phyloP scores from a whole-genome alignment of 2,888 invertebrate species.

The Oligia fasciuncula region DNA sequence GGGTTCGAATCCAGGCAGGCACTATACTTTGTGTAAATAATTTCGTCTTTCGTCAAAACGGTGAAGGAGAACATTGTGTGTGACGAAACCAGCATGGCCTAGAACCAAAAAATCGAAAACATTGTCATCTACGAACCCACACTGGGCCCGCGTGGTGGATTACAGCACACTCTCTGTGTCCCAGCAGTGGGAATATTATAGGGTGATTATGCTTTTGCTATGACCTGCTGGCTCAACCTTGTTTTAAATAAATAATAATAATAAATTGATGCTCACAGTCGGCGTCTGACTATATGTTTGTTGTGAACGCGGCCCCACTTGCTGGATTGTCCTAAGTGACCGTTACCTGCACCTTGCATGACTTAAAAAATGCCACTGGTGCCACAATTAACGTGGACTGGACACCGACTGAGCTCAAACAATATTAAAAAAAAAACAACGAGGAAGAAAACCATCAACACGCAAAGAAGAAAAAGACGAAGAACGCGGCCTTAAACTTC shows the following conservation, averaged over 20 bases:
- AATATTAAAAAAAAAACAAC: background rate
- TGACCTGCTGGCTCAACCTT: background rate
- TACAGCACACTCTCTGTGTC: too few species aligned
- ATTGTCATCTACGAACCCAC: too few species aligned
- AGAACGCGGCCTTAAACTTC: background rate
- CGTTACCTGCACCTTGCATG: background rate
- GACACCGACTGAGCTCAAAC: background rate
- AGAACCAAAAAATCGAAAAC: background rate
- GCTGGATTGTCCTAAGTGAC: background rate
- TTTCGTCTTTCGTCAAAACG: too few species aligned
- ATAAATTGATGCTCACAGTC: background rate
- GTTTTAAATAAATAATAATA: background rate
- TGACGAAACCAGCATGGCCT: too few species aligned
- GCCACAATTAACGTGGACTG: background rate
- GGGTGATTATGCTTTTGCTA: background rate
- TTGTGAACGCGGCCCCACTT: background rate
- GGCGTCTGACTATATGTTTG: background rate
- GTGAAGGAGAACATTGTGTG: background rate
- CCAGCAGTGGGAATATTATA: too few species aligned
- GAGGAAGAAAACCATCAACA: background rate
- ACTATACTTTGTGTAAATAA: too few species aligned
- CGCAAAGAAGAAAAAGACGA: background rate
- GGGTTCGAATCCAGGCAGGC: background rate
- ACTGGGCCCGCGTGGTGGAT: too few species aligned
- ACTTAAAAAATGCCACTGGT: background rate